A percentile compares a stretch with the other conserved stretches of the same genome.
Conservation (phyloP, 1,140 invertebrate species). For the Sitobion miscanthi region DNA sequence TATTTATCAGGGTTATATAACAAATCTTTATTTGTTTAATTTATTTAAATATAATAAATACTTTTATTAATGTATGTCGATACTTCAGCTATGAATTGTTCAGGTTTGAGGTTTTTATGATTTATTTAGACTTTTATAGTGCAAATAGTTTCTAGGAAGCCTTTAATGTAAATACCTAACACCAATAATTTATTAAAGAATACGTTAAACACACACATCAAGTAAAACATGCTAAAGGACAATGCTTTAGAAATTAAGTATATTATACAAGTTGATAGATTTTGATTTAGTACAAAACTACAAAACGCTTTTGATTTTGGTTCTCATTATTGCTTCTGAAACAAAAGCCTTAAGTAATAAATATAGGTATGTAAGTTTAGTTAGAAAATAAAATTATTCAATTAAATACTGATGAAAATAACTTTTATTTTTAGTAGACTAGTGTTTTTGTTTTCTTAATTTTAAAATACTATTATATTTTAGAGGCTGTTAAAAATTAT, state of each 20-base stretch:
- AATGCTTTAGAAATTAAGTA: not conserved
- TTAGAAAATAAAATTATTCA: not conserved
- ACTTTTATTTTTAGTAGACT: not conserved
- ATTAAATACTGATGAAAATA: not conserved
- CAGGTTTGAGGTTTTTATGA: not conserved
- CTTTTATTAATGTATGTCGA: not conserved
- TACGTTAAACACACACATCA: not conserved
- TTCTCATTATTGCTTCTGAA: constrained; percentile 19
- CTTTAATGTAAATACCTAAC: not conserved
- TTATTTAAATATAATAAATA: not conserved
- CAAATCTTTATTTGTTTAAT: not conserved
- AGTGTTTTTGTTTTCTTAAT: not conserved
- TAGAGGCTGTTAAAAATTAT: constrained; percentile 37
- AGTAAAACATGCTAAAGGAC: not conserved
- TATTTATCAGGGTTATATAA: not conserved
- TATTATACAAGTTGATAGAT: not conserved
- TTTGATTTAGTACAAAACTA: not conserved
- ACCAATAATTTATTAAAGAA: not conserved
- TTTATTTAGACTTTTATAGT: not conserved
- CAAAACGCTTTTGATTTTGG: not conserved
- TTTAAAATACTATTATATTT: constrained; percentile 17
- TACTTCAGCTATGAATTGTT: not conserved
- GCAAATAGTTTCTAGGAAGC: not conserved
- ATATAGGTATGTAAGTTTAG: not conserved
- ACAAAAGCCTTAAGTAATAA: not conserved